These are phyloP conservation scores for Sphaerophoria rueppellii DNA, from an alignment of 2,888 invertebrate genomes.

Conservation along the genomic window DNA sequence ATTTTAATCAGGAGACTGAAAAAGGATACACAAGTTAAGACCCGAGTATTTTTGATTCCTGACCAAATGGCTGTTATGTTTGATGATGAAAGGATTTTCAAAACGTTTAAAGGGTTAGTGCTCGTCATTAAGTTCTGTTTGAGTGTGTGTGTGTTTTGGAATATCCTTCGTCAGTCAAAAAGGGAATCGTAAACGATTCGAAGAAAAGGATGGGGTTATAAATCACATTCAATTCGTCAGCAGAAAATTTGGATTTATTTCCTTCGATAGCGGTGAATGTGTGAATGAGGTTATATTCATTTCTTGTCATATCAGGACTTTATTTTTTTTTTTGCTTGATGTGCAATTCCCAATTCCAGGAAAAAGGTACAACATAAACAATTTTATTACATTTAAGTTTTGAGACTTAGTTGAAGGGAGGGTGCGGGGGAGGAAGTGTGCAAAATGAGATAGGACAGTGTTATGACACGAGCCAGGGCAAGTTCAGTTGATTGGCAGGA, in stretches of 20 bases:
- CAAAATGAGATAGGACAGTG: neutral
- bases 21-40: constrained; percentile 48
- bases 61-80: constrained; percentile 35
- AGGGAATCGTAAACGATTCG: neutral
- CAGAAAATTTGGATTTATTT: constrained; percentile 32
- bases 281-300: constrained; percentile 34
- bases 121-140: constrained; percentile 46
- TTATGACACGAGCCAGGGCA: constrained; percentile 31
- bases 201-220: constrained; percentile 32
- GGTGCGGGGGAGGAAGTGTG: neutral
- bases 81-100: constrained; percentile 56
- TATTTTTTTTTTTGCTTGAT: neutral
- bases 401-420: neutral
- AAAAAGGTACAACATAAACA: constrained; percentile 64
- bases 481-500: constrained; percentile 57
- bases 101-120: constrained; percentile 62
- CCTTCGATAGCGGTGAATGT: constrained; percentile 28
- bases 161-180: neutral
- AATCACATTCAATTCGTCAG: constrained; percentile 66
- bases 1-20: constrained; percentile 51
- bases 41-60: constrained; percentile 29
- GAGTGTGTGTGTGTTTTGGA: constrained; percentile 1
- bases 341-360: neutral
- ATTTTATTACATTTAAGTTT: constrained; percentile 57
- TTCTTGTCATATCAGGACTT: neutral